Conservation (phyloP, 2,888 invertebrate species). For the Cataglyphis rosenhaueri region DNA sequence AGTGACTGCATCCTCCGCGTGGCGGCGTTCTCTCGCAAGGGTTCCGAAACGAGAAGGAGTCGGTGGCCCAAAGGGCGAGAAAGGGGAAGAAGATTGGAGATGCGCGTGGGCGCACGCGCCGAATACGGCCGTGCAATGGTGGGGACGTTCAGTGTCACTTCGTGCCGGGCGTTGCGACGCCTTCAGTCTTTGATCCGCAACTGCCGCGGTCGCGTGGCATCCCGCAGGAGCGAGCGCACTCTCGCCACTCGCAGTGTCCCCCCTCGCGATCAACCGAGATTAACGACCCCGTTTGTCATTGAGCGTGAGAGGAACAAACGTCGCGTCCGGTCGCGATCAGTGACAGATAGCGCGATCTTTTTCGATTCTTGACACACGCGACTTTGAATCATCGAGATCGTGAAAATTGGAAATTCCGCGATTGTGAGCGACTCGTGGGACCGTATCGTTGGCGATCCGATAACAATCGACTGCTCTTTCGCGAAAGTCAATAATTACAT, state of each 20-base stretch:
- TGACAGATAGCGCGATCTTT: neutral
- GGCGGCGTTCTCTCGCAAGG: slow-evolving; percentile 76
- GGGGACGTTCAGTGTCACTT: slow-evolving; percentile 82
- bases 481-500: slow-evolving; percentile 11
- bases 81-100: slow-evolving; percentile 24
- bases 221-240: slow-evolving; percentile 9
- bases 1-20: slow-evolving; percentile 72
- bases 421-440: neutral
- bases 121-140: slow-evolving; percentile 57
- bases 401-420: neutral
- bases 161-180: slow-evolving; percentile 83
- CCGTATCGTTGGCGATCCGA: neutral
- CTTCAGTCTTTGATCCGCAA: slow-evolving; percentile 81
- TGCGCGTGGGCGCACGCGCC: slow-evolving; percentile 71
- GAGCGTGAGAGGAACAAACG: slow-evolving; percentile 25
- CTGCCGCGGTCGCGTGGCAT: slow-evolving; percentile 71
- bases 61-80: slow-evolving; percentile 41
- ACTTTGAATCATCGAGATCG: neutral
- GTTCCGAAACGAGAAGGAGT: slow-evolving; percentile 52
- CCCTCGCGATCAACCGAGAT: slow-evolving; percentile 36
- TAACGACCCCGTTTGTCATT: slow-evolving; percentile 48
- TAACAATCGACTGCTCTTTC: slow-evolving; percentile 18
- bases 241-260: slow-evolving; percentile 48
- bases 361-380: neutral
- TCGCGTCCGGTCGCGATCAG: slow-evolving; percentile 30